A percentile compares a stretch with the other conserved stretches of the same genome.
Evolutionary conservation across 2,888 invertebrate species (phyloP).

Genomic region (Cryptocheilus praepositus): DNA sequence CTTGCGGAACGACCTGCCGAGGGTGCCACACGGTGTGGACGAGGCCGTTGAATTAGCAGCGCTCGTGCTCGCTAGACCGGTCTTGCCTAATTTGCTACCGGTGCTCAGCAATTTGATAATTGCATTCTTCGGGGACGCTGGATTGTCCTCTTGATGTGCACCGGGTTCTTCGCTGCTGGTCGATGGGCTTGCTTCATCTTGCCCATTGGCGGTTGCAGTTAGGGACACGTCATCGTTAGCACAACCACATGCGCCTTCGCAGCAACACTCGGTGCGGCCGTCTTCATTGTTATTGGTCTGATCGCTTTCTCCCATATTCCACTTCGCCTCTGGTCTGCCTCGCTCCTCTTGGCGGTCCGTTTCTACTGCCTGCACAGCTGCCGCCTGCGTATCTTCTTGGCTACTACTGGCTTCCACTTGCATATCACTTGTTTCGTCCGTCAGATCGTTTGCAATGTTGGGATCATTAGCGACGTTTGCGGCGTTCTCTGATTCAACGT

Average conservation of each 20-base stretch:
- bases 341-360: conserved; percentile 10
- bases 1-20: conserved; percentile 48
- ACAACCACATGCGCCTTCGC: conserved; percentile 69
- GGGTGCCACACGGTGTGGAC: conserved; percentile 50
- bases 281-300: neutral
- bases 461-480: neutral
- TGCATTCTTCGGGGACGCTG: conserved; percentile 22
- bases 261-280: conserved; percentile 46
- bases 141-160: conserved; percentile 22
- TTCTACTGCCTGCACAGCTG: conserved; percentile 23
- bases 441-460: too few relatives aligned
- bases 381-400: conserved; percentile 37
- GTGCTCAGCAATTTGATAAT: conserved; percentile 46
- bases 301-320: conserved; percentile 13
- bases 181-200: neutral
- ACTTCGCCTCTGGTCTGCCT: conserved; percentile 9
- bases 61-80: conserved; percentile 25
- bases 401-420: too few relatives aligned
- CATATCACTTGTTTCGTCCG: too few relatives aligned
- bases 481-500: neutral
- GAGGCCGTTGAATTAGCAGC: conserved; percentile 48
- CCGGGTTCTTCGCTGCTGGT: conserved; percentile 3
- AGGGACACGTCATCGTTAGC: conserved; percentile 31
- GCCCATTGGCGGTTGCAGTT: neutral
- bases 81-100: conserved; percentile 19